These are phyloP conservation scores for Melinaea marsaeus DNA, from an alignment of 2,888 invertebrate genomes.

Conservation along the genomic window DNA sequence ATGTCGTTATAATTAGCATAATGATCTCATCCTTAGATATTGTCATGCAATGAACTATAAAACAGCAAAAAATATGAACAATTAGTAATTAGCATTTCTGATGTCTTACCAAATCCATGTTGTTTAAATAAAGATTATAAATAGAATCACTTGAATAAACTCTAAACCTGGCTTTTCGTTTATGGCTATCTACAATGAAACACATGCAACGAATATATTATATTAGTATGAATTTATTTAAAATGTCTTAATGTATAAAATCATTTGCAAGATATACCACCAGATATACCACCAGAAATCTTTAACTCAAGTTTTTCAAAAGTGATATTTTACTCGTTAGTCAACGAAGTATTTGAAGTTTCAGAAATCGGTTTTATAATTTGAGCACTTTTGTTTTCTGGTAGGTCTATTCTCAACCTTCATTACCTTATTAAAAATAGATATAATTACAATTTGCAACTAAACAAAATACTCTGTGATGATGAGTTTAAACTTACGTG, in stretches of 20 bases:
- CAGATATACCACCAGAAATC: too few species aligned
- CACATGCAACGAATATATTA: constrained; percentile 14
- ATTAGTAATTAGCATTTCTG: not conserved
- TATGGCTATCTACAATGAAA: constrained; percentile 10
- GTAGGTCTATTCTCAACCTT: too few species aligned
- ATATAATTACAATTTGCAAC: too few species aligned
- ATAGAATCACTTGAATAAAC: constrained; percentile 6
- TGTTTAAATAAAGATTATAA: constrained; percentile 22
- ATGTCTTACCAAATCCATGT: constrained; percentile 48
- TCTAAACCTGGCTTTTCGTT: not conserved
- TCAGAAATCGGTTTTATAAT: too few species aligned
- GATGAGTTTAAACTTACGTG: too few species aligned
- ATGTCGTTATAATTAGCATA: constrained; percentile 4
- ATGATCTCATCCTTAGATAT: constrained; percentile 8
- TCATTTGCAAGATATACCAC: not conserved
- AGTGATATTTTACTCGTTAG: too few species aligned
- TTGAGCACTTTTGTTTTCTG: too few species aligned
- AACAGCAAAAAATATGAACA: too few species aligned
- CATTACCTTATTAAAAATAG: too few species aligned
- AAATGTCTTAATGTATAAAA: not conserved
- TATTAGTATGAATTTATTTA: not conserved
- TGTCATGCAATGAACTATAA: not conserved
- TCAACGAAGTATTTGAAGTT: too few species aligned
- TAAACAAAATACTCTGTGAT: too few species aligned
- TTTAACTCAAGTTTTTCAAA: too few species aligned